A percentile compares a stretch with the other conserved stretches of the same genome.
Evolutionary conservation across 30 jellyfish, hydroid and myxozoan species (phyloP).

Genomic region (Mastigias papua): DNA sequence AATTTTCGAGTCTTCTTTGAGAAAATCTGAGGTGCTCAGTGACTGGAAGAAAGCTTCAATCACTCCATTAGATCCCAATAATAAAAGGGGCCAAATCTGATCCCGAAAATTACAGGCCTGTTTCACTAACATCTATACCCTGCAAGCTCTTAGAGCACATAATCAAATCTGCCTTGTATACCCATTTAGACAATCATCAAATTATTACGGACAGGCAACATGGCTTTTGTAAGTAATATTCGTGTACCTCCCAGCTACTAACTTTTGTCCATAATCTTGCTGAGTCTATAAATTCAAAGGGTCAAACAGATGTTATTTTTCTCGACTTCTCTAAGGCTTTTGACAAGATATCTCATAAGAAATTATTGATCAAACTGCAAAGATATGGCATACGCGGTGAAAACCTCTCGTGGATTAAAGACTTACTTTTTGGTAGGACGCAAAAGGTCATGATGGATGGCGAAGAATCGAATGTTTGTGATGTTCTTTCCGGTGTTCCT

Average conservation of each 20-base stretch:
- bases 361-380: constrained; percentile 36
- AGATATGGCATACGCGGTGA: constrained; percentile 50
- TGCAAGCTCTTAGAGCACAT: constrained; percentile 71
- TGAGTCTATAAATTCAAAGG: constrained; percentile 34
- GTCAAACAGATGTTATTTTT: constrained; percentile 44
- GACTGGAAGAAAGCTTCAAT: constrained; percentile 45
- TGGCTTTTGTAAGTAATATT: constrained; percentile 32
- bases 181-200: constrained; percentile 44
- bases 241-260: constrained; percentile 56
- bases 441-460: constrained; percentile 65
- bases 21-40: constrained; percentile 41
- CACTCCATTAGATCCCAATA: constrained; percentile 62
- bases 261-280: constrained; percentile 37
- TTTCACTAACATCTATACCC: constrained; percentile 58
- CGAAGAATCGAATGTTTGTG: constrained; percentile 44
- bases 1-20: constrained; percentile 38
- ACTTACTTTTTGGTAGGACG: constrained; percentile 59
- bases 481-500: constrained; percentile 70
- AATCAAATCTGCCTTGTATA: constrained; percentile 59
- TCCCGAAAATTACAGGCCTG: constrained; percentile 66
- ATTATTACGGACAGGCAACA: constrained; percentile 64
- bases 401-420: constrained; percentile 35
- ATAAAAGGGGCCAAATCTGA: constrained; percentile 43
- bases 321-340: constrained; percentile 61
- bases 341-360: constrained; percentile 60